Evolutionary conservation across 2,113 vertebrate species (phyloP).

Genomic region (Otolemur garnettii): DNA sequence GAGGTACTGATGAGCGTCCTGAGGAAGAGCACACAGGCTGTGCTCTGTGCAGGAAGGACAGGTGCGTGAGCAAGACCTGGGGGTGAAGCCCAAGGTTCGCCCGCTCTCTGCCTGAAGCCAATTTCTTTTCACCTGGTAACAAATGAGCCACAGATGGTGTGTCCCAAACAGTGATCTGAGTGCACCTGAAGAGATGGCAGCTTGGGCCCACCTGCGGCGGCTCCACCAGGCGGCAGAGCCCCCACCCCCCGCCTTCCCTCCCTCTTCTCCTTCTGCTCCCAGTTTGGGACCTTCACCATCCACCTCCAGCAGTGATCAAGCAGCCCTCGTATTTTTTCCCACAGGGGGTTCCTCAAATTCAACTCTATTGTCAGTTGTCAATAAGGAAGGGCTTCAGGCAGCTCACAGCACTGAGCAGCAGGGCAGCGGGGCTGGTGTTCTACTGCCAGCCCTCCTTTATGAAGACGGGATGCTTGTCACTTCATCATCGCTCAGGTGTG

Average conservation of each 20-base stretch:
- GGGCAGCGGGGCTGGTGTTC: fast-evolving
- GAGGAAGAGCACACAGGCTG: fast-evolving
- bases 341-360: too few relatives aligned
- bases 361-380: too few relatives aligned
- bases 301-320: fast-evolving
- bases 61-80: fast-evolving
- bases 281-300: fast-evolving
- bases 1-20: not conserved
- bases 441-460: too few relatives aligned
- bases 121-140: too few relatives aligned
- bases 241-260: not conserved
- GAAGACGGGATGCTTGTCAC: not conserved
- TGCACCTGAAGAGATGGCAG: not conserved
- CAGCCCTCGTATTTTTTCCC: fast-evolving
- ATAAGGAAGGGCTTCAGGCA: not conserved
- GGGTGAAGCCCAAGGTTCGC: fast-evolving
- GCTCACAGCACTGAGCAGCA: fast-evolving
- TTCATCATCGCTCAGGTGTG: not conserved
- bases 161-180: not conserved
- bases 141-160: fast-evolving
- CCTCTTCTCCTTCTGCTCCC: not conserved
- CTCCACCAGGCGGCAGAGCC: not conserved
- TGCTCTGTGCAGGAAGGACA: too few relatives aligned
- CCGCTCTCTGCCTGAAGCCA: not conserved
- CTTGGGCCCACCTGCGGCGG: fast-evolving